Percentiles rank a stretch among this genome's conserved stretches.
phyloP scores from a whole-genome alignment of 2,888 invertebrate species.

The Ceriagrion tenellum region DNA sequence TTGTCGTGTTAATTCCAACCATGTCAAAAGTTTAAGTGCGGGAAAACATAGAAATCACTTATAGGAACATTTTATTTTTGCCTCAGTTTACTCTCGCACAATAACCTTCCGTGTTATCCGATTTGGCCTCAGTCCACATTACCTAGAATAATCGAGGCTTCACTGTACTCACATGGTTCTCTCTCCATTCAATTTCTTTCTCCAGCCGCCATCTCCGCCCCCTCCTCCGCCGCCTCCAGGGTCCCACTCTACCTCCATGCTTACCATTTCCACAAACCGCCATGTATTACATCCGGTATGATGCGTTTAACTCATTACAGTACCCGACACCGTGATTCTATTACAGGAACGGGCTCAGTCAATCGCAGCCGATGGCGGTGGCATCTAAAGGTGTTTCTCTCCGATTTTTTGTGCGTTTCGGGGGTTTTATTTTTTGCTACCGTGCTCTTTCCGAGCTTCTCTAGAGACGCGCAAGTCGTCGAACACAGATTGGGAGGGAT shows the following conservation, averaged over 20 bases:
- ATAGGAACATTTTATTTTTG: too few species aligned
- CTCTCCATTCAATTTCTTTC: neutral
- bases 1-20: too few species aligned
- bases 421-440: neutral
- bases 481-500: neutral
- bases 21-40: too few species aligned
- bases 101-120: too few species aligned
- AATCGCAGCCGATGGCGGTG: constrained; percentile 23
- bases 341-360: constrained; percentile 16
- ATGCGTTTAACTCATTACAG: constrained; percentile 32
- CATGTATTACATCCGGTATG: constrained; percentile 47
- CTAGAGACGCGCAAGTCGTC: neutral
- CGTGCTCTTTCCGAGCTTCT: neutral
- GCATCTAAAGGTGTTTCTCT: neutral
- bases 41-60: too few species aligned
- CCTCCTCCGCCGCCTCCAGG: neutral
- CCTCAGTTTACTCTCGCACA: too few species aligned
- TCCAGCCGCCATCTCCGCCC: neutral
- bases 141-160: too few species aligned
- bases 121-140: too few species aligned
- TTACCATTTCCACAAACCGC: constrained; percentile 29
- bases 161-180: neutral
- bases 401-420: neutral
- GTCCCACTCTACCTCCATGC: neutral
- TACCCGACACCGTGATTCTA: neutral